phyloP scores from a whole-genome alignment of 1,140 invertebrate genomes.

The Coboldia fuscipes region DNA sequence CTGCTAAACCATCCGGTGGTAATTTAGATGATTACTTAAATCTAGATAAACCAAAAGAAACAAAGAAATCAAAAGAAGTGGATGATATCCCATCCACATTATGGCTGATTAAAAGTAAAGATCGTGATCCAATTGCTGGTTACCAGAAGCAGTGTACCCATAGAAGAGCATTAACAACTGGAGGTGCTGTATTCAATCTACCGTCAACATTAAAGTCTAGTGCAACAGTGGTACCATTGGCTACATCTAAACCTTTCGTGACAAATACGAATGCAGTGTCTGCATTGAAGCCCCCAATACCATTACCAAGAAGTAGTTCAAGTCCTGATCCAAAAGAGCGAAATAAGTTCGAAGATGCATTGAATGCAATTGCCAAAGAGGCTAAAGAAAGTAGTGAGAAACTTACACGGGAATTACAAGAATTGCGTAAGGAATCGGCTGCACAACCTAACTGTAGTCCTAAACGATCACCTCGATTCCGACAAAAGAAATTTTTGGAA shows the following conservation, averaged over 20 bases:
- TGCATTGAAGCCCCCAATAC: conserved; percentile 9
- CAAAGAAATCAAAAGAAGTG: conserved; percentile 6
- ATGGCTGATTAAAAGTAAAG: conserved; percentile 13
- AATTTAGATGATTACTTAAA: conserved; percentile 17
- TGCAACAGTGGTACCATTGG: neutral
- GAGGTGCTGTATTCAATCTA: conserved; percentile 14
- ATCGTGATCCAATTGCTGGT: conserved; percentile 10
- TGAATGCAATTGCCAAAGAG: conserved; percentile 32
- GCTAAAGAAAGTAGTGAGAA: conserved; percentile 32
- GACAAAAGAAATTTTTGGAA: conserved; percentile 11
- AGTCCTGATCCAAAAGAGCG: conserved; percentile 12
- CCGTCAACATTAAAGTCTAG: conserved; percentile 7
- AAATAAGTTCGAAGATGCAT: conserved; percentile 24
- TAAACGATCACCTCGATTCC: neutral
- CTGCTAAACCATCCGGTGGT: conserved; percentile 18
- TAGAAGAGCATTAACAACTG: conserved; percentile 6
- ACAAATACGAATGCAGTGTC: neutral
- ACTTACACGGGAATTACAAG: conserved; percentile 25
- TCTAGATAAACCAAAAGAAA: conserved; percentile 12
- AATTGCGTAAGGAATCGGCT: conserved; percentile 14
- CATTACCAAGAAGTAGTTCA: conserved; percentile 14
- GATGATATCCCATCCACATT: conserved; percentile 14
- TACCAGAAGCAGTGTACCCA: neutral
- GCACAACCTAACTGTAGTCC: neutral
- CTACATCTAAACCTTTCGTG: neutral